These are phyloP conservation scores for Platycercus adscitus DNA, from an alignment of 2,113 vertebrate genomes.

Conservation along the genomic window DNA sequence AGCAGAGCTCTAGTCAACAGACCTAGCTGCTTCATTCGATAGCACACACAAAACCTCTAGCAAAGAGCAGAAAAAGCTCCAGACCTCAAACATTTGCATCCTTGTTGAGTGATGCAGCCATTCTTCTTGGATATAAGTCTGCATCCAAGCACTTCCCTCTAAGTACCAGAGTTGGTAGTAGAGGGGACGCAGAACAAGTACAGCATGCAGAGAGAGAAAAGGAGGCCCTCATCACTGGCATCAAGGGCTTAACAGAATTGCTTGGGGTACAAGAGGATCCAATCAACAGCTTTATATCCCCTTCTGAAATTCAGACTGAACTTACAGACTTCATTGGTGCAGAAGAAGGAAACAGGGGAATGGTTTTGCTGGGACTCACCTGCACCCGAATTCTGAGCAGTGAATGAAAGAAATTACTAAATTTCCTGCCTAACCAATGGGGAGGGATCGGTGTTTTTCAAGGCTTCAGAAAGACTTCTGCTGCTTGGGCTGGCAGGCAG, in stretches of 20 bases:
- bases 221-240: accelerated
- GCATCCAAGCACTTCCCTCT: accelerated
- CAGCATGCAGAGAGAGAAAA: neutral
- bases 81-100: neutral
- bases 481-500: neutral
- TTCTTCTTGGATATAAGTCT: neutral
- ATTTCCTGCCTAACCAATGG: neutral
- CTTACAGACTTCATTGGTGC: neutral
- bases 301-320: neutral
- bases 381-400: neutral
- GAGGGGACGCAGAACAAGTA: neutral
- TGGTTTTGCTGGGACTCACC: neutral
- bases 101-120: neutral
- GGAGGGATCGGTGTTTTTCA: neutral
- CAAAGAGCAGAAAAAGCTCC: neutral
- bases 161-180: accelerated
- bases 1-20: neutral
- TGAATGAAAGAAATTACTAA: neutral
- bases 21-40: neutral
- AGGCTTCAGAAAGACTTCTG: neutral
- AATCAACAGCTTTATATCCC: neutral
- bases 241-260: neutral
- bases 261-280: neutral
- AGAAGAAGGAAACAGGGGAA: neutral
- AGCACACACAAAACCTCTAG: neutral